Conservation (phyloP, 2,113 vertebrate genomes). For the Crotalus helleri region DNA sequence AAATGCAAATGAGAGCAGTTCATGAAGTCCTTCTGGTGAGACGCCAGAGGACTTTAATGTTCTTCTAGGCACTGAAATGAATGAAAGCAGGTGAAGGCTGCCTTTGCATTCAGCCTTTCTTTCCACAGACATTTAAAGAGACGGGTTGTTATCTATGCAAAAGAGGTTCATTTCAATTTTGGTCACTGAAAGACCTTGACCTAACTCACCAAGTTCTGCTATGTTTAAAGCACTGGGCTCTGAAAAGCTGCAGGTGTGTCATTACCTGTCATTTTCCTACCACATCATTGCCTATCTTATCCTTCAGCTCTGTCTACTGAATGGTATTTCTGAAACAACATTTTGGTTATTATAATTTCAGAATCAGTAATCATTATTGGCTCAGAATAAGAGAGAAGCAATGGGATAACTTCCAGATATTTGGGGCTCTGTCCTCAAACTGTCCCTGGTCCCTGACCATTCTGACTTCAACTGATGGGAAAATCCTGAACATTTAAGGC, state of each 20-base stretch:
- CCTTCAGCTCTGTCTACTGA: neutral
- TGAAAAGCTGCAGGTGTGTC: neutral
- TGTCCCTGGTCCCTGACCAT: neutral
- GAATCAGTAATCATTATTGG: neutral
- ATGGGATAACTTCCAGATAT: neutral
- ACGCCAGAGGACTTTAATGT: neutral
- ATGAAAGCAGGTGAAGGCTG: neutral
- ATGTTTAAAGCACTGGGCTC: neutral
- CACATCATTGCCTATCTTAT: neutral
- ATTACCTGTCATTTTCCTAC: neutral
- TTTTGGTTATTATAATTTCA: neutral
- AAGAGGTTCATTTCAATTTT: neutral
- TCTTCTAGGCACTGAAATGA: neutral
- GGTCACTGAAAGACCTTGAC: neutral
- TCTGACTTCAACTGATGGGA: neutral
- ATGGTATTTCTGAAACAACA: neutral
- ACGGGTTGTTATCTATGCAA: conserved; percentile 23
- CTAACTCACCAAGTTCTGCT: neutral
- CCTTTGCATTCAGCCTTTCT: conserved; percentile 6
- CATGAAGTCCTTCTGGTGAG: neutral
- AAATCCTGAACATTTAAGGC: neutral
- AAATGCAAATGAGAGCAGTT: conserved; percentile 28
- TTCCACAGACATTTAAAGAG: conserved; percentile 1
- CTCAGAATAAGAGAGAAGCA: neutral
- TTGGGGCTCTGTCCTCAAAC: neutral